Evolutionary conservation across 1,140 invertebrate genomes (phyloP).

Genomic region (Chionoecetes opilio): DNA sequence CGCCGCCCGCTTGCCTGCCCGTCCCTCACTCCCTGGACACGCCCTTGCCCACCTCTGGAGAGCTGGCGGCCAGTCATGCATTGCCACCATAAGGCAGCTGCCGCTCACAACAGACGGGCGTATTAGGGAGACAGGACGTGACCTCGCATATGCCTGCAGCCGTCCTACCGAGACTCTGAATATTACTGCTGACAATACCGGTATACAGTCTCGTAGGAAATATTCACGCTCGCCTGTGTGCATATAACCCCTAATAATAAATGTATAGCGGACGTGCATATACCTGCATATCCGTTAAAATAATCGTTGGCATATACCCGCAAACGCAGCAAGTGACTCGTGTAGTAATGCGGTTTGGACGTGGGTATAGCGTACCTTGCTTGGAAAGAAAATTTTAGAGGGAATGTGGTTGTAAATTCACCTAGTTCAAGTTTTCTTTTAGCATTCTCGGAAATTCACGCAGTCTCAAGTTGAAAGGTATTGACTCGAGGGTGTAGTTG

Average conservation of each 20-base stretch:
- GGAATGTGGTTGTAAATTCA: background rate
- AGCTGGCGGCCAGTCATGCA: background rate
- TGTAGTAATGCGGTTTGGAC: background rate
- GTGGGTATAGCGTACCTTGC: background rate
- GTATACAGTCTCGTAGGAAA: background rate
- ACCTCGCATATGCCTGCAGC: background rate
- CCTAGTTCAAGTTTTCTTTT: background rate
- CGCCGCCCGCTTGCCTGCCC: background rate
- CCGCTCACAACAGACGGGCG: background rate
- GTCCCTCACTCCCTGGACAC: background rate
- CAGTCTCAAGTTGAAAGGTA: background rate
- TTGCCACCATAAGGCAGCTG: background rate
- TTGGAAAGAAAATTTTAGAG: background rate
- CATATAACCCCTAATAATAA: background rate
- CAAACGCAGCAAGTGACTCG: background rate
- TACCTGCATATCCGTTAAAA: background rate
- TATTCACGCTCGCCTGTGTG: background rate
- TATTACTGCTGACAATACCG: slow-evolving; percentile 14
- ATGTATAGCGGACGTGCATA: background rate
- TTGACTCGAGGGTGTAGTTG: background rate
- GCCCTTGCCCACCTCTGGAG: background rate
- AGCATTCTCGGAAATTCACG: slow-evolving; percentile 9
- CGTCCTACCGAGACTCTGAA: background rate
- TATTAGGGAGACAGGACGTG: background rate
- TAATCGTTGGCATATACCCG: background rate